Percentiles rank a stretch among this genome's conserved stretches.
phyloP scores from a whole-genome alignment of 2,888 invertebrate genomes.

The Coelopa pilipes region DNA sequence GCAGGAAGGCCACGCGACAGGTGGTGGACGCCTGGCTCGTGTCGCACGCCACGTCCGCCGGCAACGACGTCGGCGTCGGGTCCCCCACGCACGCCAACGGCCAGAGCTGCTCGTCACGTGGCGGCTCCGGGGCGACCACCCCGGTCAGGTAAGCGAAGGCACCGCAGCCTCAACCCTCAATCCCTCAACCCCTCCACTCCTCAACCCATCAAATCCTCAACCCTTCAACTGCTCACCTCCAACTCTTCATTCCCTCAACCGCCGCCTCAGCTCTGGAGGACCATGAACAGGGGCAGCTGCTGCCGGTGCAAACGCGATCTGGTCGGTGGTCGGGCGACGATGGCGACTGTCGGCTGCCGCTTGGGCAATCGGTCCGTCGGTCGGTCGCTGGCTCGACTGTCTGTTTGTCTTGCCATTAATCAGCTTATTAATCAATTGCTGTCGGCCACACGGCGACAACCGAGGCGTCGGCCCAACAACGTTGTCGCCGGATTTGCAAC shows the following conservation, averaged over 20 bases:
- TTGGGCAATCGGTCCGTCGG: neutral
- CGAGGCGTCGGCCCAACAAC: neutral
- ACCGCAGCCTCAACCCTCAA: conserved; percentile 16
- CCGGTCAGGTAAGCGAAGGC: conserved; percentile 79
- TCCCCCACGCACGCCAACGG: conserved; percentile 69
- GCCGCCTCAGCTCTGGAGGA: neutral
- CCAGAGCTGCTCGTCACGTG: conserved; percentile 72
- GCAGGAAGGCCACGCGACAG: conserved; percentile 89
- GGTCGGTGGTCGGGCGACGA: neutral
- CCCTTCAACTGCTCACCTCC: neutral
- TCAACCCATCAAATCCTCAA: too few species aligned
- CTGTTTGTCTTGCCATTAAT: neutral
- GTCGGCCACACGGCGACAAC: too few species aligned
- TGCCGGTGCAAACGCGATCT: neutral
- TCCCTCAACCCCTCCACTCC: too few species aligned
- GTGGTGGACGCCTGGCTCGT: conserved; percentile 94
- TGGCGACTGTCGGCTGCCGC: neutral
- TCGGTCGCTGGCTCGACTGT: neutral
- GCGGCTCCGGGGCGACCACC: conserved; percentile 89
- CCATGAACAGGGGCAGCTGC: neutral
- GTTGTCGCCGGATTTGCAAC: neutral
- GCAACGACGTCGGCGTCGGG: conserved; percentile 66
- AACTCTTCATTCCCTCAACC: neutral
- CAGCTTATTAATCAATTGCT: conserved; percentile 10
- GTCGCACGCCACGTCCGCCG: conserved; percentile 79